Conservation (phyloP, 2,888 invertebrate genomes). For the Rhabditoides inermis region DNA sequence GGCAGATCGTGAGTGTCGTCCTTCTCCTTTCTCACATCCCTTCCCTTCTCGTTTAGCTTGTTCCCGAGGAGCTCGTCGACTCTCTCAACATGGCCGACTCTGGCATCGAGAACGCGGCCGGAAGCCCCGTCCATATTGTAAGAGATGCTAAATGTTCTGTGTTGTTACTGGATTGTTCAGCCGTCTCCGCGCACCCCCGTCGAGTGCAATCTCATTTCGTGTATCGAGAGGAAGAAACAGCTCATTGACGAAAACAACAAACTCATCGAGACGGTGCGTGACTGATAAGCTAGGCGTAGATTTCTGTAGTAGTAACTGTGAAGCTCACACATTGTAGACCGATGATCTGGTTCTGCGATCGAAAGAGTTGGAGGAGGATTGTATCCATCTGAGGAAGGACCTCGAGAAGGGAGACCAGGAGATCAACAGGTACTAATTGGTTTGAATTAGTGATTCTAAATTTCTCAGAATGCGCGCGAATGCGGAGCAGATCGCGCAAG, state of each 20-base stretch:
- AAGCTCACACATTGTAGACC: slow-evolving; percentile 14
- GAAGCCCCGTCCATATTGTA: neutral
- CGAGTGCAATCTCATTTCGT: slow-evolving; percentile 31
- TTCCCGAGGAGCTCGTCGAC: neutral
- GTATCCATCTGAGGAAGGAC: slow-evolving; percentile 21
- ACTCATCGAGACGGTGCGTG: slow-evolving; percentile 27
- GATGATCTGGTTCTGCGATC: slow-evolving; percentile 25
- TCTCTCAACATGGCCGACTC: slow-evolving; percentile 5
- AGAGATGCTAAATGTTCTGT: too few relatives aligned
- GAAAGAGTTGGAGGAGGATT: slow-evolving; percentile 35
- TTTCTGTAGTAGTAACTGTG: neutral
- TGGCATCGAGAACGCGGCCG: slow-evolving; percentile 7
- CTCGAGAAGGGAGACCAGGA: slow-evolving; percentile 25
- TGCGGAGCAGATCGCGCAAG: slow-evolving; percentile 13
- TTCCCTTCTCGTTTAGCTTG: neutral
- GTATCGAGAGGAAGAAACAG: slow-evolving; percentile 29
- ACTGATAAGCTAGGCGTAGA: neutral
- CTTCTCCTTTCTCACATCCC: neutral
- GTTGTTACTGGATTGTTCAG: too few relatives aligned
- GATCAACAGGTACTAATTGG: slow-evolving; percentile 17
- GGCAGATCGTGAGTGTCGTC: slow-evolving; percentile 1
- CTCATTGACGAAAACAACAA: slow-evolving; percentile 39
- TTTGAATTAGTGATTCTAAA: slow-evolving; percentile 11
- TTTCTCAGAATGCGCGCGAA: slow-evolving; percentile 7
- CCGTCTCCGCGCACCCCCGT: slow-evolving; percentile 15